Percentiles rank a stretch among this genome's conserved stretches.
Evolutionary conservation across 2,888 invertebrate species (phyloP).

Genomic region (Tetragonisca angustula): DNA sequence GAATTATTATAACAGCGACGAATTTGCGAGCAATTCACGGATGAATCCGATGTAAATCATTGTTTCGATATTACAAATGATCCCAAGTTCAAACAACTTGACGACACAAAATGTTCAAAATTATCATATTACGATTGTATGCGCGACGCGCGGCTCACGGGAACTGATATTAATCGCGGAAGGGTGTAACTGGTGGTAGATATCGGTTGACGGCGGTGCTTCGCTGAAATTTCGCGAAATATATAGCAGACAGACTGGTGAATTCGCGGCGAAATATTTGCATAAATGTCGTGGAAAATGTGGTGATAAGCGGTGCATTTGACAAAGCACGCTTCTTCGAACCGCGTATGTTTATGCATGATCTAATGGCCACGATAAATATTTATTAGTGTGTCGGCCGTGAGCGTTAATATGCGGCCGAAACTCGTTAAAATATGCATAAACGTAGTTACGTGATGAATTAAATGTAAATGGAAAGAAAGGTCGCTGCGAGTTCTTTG

Average conservation of each 20-base stretch:
- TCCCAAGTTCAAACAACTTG: slow-evolving; percentile 1
- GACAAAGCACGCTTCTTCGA: slow-evolving; percentile 18
- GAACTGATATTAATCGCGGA: not conserved
- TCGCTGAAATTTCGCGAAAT: not conserved
- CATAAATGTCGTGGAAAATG: slow-evolving; percentile 15
- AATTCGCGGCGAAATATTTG: slow-evolving; percentile 8
- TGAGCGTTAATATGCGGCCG: not conserved
- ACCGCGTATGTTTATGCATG: slow-evolving; percentile 5
- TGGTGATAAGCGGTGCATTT: slow-evolving; percentile 14
- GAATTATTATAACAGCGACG: slow-evolving; percentile 8
- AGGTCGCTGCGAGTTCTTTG: not conserved
- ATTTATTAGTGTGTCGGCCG: not conserved
- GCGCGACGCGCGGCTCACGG: not conserved
- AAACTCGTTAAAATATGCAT: not conserved
- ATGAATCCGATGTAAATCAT: not conserved
- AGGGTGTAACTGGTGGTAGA: not conserved
- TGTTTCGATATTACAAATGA: not conserved
- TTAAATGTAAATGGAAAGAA: slow-evolving; percentile 6
- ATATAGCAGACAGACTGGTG: not conserved
- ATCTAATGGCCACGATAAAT: slow-evolving; percentile 15
- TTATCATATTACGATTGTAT: not conserved
- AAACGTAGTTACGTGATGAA: not conserved
- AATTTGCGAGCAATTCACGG: not conserved
- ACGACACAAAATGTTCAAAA: not conserved
- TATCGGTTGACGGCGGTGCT: not conserved